Evolutionary conservation across 2,113 vertebrate genomes (phyloP), one percentile per base, ranked within the genome.

Genomic region (Cyphomyrus plagiostoma): DNA sequence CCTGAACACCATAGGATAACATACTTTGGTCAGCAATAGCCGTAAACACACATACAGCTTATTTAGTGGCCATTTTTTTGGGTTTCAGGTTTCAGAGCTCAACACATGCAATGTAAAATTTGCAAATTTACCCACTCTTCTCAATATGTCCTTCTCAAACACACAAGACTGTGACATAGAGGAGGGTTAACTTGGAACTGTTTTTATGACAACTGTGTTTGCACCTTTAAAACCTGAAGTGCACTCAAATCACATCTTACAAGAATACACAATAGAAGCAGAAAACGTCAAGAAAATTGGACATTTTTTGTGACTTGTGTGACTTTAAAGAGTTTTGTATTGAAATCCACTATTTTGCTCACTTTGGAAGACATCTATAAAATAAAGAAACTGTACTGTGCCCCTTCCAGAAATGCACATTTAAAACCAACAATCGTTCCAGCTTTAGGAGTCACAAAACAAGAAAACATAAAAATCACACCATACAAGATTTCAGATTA

Each of bases 211-310:
- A 66, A 56, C n/a, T 90, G 90, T 35, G 88, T 89, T 74, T 90
- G 90, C 84, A 56, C 49, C 35, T 90, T 90, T n/a, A 90, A 30
- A 86, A 89, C 88, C 17, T 21, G 42, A 86, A 84, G 90, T 86
- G 90, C 90, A 66, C 53, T 90, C 56, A 87, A 58, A 86, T 89
- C 88, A 42, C 88, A 91, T 49, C 88, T 91, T 35, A 87, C 90
- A 11, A 87, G 70, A 26, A 62, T 15, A 42, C 49, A 45, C 56
- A 42, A 17, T 23, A 45, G 88, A 74, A 19, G 52, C 52, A 53
- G 52, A 53, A 52, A 15, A 62, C 19, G 39, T 35, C 45, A 53
- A 48, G 46, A 19, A 23, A 48, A n/a, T 48, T 87, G 21, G 83
- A 62, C 35, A 86, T 86, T 89, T 77, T 82, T 62, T 90, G 88